Conservation (phyloP, 1,140 invertebrate species). For the Whitmania pigra region DNA sequence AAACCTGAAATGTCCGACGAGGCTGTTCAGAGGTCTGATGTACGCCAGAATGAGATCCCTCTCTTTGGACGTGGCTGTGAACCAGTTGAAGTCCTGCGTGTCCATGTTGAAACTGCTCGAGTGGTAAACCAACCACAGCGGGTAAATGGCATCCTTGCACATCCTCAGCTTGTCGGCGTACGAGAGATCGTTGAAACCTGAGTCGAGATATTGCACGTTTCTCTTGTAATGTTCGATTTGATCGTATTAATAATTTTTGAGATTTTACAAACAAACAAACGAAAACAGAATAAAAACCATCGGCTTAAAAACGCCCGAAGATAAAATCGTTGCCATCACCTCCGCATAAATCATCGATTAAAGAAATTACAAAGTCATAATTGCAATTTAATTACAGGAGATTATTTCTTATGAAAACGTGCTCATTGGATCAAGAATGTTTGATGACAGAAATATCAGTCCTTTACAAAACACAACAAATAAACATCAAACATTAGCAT, state of each 20-base stretch:
- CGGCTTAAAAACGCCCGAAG: background rate
- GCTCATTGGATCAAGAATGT: too few relatives aligned
- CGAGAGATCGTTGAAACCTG: constrained; percentile 12
- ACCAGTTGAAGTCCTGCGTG: constrained; percentile 13
- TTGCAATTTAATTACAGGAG: too few relatives aligned
- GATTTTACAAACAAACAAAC: background rate
- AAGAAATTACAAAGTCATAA: too few relatives aligned
- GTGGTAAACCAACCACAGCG: constrained; percentile 13
- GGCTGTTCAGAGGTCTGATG: constrained; percentile 5
- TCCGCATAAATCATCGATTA: too few relatives aligned
- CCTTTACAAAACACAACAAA: too few relatives aligned
- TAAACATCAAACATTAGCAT: too few relatives aligned
- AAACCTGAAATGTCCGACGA: constrained; percentile 7
- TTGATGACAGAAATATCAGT: too few relatives aligned
- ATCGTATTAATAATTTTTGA: background rate
- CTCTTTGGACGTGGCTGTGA: constrained; percentile 5
- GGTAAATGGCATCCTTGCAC: constrained; percentile 9
- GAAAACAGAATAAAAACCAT: background rate
- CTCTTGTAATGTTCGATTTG: too few relatives aligned
- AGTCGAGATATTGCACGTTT: background rate
- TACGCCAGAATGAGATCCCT: constrained; percentile 9
- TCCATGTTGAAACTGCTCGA: constrained; percentile 13
- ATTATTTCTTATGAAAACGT: too few relatives aligned
- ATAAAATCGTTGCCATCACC: too few relatives aligned
- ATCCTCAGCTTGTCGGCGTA: background rate